phyloP scores from a whole-genome alignment of 2,797 vertebrate species.

The Chloroceryle amazona region DNA sequence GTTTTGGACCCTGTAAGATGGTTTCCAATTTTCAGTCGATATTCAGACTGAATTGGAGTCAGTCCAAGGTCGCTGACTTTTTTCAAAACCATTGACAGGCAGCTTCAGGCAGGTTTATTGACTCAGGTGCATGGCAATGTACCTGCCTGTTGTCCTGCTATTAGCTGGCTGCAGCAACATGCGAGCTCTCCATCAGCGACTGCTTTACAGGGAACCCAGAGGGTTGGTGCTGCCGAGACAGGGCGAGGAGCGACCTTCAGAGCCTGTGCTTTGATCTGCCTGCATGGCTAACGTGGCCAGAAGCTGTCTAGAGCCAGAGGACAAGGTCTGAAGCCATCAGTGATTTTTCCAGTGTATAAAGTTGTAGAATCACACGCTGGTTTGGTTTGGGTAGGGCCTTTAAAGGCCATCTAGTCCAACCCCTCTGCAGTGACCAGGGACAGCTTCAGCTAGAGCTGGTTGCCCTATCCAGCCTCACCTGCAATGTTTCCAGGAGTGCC shows the following conservation, averaged over 20 bases:
- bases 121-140: not conserved
- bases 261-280: not conserved
- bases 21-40: not conserved
- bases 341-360: not conserved
- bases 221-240: not conserved
- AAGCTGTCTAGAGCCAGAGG: not conserved
- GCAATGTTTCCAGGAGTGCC: not conserved
- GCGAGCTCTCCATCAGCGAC: accelerated
- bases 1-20: not conserved
- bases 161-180: not conserved
- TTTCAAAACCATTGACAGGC: not conserved
- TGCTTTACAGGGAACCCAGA: not conserved
- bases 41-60: not conserved
- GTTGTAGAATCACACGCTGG: not conserved
- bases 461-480: not conserved
- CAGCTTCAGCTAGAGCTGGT: not conserved
- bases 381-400: not conserved
- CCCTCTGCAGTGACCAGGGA: not conserved
- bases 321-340: not conserved
- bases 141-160: not conserved
- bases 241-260: accelerated
- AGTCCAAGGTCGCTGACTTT: not conserved
- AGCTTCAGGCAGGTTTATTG: not conserved
- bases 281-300: accelerated
- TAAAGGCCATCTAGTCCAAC: not conserved